A percentile compares a stretch with the other conserved stretches of the same genome.
These are phyloP conservation scores for Drosophila insularis DNA, from an alignment of 1,140 invertebrate genomes.

Conservation along the genomic window DNA sequence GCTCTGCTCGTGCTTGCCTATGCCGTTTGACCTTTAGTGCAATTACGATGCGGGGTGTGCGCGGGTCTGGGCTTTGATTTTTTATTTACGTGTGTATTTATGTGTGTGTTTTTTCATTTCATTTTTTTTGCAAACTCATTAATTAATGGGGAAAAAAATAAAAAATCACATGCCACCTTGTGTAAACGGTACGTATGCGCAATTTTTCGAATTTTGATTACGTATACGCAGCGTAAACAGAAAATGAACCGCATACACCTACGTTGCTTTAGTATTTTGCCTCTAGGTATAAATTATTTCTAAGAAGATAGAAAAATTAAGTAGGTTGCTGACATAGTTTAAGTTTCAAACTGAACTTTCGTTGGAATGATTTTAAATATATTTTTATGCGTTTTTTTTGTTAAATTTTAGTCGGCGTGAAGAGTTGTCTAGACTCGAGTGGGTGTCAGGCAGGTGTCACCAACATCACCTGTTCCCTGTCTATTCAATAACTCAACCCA, in stretches of 20 bases:
- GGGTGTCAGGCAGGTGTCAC: slow-evolving; percentile 1
- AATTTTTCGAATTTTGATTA: neutral
- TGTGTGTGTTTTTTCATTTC: slow-evolving; percentile 11
- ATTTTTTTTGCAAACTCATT: slow-evolving; percentile 41
- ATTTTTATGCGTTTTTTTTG: no score
- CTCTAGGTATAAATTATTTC: neutral
- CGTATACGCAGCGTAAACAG: slow-evolving; percentile 5
- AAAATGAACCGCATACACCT: neutral
- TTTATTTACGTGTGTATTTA: slow-evolving; percentile 1
- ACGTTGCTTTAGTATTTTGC: neutral
- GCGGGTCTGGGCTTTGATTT: slow-evolving; percentile 5
- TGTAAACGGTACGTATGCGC: slow-evolving; percentile 17
- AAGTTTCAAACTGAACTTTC: no score
- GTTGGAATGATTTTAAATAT: no score
- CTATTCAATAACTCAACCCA: neutral
- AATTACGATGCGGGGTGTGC: slow-evolving; percentile 30
- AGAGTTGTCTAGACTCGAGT: slow-evolving; percentile 2
- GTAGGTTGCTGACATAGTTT: no score
- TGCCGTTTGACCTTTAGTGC: slow-evolving; percentile 68
- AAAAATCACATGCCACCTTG: slow-evolving; percentile 52
- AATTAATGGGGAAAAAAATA: slow-evolving; percentile 36
- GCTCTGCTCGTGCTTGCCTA: slow-evolving; percentile 18
- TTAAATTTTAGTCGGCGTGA: no score
- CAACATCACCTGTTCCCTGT: neutral
- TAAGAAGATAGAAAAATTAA: neutral